Evolutionary conservation across 2,113 vertebrate species (phyloP), one percentile per base, ranked within the genome.

Genomic region (Numenius arquata): DNA sequence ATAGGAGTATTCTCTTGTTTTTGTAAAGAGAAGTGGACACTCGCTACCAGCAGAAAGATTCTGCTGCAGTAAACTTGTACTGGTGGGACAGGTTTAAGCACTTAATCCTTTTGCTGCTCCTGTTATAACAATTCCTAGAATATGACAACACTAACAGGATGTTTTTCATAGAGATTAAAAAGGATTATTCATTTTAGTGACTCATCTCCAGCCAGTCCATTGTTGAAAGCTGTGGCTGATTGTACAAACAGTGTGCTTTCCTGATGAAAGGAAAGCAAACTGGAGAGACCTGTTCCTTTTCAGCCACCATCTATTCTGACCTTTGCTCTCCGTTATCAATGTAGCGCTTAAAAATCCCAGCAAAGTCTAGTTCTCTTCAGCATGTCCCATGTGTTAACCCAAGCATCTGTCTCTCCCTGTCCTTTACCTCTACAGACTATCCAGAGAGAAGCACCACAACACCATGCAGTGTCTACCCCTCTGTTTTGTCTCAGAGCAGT

Each of bases 111-210:
- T 93, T 82, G 74, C 86, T 92, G 76, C 80, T 90, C 72, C 90
- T 93, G 66, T 94, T 92, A 76, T 62, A 96, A 95, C 87, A 95
- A 90, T 96, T 97, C 95, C 88, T 97, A 95, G 63, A 95, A 96
- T 81, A 95, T 87, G 94, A 79, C 91, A 67, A 83, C 77, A 87
- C 59, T 95, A 96, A 96, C 96, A 95, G 96, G 90, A 97, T 82
- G 95, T 95, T 97, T 97, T 96, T 94, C 32, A 26, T 45, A 82
- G 83, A 95, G 97, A 96, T 95, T 97, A 97, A 84, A 84, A 87
- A 92, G 89, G 86, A 95, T 97, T 94, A 95, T 88, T 80, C 72
- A 65, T 87, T 96, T 89, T 88, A 77, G 82, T 96, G 96, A 97
- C 88, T 97, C 96, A 97, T 95, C 89, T 90, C 65, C 66, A 85